Conservation (phyloP, 2,113 vertebrate species). For the Helogale parvula region DNA sequence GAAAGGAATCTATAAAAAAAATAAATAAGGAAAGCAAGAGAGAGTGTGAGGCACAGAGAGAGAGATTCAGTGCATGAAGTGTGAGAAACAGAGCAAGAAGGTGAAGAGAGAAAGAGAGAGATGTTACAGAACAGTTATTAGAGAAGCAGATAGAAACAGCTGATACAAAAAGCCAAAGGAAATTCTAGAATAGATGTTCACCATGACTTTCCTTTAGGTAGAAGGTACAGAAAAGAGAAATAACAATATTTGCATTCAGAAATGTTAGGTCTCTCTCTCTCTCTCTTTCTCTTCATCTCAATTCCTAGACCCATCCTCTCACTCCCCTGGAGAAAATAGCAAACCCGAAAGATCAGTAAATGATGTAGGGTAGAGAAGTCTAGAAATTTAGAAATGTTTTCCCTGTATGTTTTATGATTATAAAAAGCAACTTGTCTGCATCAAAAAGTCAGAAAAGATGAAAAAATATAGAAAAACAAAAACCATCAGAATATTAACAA, state of each 20-base stretch:
- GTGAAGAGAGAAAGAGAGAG: constrained; percentile 60
- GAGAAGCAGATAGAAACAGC: constrained; percentile 68
- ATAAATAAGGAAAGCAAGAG: constrained; percentile 50
- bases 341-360: not conserved
- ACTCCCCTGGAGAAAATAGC: not conserved
- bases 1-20: constrained; percentile 52
- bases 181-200: constrained; percentile 13
- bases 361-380: not conserved
- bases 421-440: not conserved
- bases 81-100: not conserved
- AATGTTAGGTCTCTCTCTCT: not conserved
- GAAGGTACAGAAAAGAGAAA: not conserved
- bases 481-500: not conserved
- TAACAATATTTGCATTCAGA: not conserved
- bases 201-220: not conserved
- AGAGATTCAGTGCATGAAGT: not conserved
- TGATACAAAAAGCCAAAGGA: constrained; percentile 70
- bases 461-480: not conserved
- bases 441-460: not conserved
- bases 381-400: not conserved
- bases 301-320: not conserved
- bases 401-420: not conserved
- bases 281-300: not conserved
- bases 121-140: constrained; percentile 16
- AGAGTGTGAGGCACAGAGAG: constrained; percentile 23